These are phyloP conservation scores for Nycticorax nycticorax DNA, from an alignment of 2,113 vertebrate species.

Conservation along the genomic window DNA sequence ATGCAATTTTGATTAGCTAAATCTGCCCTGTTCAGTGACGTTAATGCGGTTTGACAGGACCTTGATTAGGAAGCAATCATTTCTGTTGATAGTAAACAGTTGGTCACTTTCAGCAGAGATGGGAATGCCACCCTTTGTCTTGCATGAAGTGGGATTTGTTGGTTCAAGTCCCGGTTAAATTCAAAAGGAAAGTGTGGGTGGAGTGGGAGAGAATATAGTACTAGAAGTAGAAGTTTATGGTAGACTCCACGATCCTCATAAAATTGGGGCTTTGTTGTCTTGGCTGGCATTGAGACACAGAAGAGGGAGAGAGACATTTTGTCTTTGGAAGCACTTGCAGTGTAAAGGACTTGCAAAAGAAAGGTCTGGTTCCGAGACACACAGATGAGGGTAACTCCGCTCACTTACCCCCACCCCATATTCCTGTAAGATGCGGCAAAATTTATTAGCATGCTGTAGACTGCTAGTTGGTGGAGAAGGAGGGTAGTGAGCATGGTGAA, in stretches of 20 bases:
- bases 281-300: background rate
- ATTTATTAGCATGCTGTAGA: background rate
- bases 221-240: background rate
- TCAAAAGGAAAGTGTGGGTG: background rate
- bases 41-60: constrained; percentile 46
- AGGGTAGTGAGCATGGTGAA: background rate
- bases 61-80: constrained; percentile 53
- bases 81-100: constrained; percentile 75
- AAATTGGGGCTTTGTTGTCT: background rate
- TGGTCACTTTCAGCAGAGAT: constrained; percentile 56
- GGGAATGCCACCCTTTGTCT: background rate
- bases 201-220: background rate
- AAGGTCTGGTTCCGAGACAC: background rate
- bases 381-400: background rate
- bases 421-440: background rate
- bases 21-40: constrained; percentile 15
- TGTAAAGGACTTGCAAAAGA: background rate
- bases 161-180: constrained; percentile 31
- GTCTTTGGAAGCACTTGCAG: background rate
- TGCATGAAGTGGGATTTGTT: background rate
- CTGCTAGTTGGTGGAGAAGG: background rate
- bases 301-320: background rate
- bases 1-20: constrained; percentile 28
- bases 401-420: background rate
- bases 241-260: background rate